These are phyloP conservation scores for Beroe forskalii DNA, from an alignment of 37 sponge, comb jelly and placozoan genomes.

Conservation along the genomic window DNA sequence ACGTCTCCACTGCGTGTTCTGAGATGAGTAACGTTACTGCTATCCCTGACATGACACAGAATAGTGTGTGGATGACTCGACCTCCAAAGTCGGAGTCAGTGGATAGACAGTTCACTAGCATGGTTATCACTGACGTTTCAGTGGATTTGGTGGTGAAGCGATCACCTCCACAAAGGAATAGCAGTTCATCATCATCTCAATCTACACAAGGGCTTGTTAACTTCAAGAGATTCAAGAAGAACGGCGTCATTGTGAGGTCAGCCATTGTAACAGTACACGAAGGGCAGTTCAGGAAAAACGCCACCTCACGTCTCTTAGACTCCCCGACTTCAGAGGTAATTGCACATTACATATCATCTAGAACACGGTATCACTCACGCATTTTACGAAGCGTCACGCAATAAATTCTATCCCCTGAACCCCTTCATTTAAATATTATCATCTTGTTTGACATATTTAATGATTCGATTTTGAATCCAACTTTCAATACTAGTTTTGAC, in stretches of 20 bases:
- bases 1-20: background rate
- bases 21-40: background rate
- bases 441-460: no score
- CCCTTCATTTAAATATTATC: no score
- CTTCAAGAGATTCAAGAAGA: conserved; percentile 37
- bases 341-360: no score
- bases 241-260: background rate
- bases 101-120: background rate
- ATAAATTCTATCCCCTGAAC: no score
- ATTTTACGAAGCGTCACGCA: no score
- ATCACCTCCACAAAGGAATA: background rate
- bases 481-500: no score
- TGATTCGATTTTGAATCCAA: no score
- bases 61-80: background rate
- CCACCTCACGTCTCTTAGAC: background rate
- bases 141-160: background rate
- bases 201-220: background rate
- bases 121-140: background rate
- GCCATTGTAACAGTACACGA: background rate
- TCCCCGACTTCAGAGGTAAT: background rate
- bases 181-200: background rate
- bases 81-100: background rate
- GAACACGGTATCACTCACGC: no score
- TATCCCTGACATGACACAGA: background rate
- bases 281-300: background rate